A percentile compares a stretch with the other conserved stretches of the same genome.
phyloP scores from a whole-genome alignment of 2,888 invertebrate genomes.

The Mythimna lalbum region DNA sequence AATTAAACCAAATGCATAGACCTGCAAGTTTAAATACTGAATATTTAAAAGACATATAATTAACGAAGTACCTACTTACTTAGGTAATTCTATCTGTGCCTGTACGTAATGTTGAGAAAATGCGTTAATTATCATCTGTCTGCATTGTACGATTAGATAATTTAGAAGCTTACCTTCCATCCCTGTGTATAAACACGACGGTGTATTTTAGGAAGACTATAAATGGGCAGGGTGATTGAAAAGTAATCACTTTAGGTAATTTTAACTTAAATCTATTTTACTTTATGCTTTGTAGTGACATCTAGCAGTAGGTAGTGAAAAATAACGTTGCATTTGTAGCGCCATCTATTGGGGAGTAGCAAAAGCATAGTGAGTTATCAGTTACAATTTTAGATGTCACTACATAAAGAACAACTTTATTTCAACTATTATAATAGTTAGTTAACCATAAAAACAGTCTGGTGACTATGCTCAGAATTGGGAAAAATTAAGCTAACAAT shows the following conservation, averaged over 20 bases:
- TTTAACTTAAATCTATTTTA: constrained; percentile 8
- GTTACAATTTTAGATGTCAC: constrained; percentile 25
- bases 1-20: background rate
- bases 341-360: constrained; percentile 65
- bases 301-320: constrained; percentile 70
- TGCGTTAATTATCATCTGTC: constrained; percentile 47
- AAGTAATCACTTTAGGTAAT: constrained; percentile 62
- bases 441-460: background rate
- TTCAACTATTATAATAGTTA: background rate
- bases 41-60: constrained; percentile 30
- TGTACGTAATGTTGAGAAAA: constrained; percentile 31
- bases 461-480: too few species aligned
- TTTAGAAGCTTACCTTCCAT: constrained; percentile 64
- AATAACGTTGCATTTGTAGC: background rate
- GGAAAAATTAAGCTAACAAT: background rate
- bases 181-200: constrained; percentile 71
- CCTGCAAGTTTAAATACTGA: constrained; percentile 14
- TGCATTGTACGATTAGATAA: constrained; percentile 44
- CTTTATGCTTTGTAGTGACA: constrained; percentile 51
- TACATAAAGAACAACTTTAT: background rate
- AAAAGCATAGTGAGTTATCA: background rate
- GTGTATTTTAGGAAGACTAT: constrained; percentile 76
- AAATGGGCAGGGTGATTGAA: constrained; percentile 77
- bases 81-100: constrained; percentile 23
- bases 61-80: constrained; percentile 23